Evolutionary conservation across 2,797 vertebrate species (phyloP).

Genomic region (Crypturellus tataupa): DNA sequence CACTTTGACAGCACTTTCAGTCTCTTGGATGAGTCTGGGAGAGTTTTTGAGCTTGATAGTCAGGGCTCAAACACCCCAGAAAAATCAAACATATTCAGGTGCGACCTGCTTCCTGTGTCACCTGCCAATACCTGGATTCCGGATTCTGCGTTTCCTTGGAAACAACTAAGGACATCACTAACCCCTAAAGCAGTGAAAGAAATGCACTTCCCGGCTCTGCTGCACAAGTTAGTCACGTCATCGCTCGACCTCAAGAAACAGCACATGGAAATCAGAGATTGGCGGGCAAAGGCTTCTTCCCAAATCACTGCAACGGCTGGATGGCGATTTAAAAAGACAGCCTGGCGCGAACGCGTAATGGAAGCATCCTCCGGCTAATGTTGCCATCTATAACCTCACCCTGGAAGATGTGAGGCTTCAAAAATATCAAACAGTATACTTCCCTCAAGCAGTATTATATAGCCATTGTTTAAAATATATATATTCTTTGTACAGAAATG

Average conservation of each 20-base stretch:
- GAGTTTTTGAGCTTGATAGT: fast-evolving
- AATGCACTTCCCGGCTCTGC: neutral
- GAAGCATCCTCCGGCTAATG: neutral
- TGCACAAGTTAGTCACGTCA: neutral
- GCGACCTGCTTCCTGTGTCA: neutral
- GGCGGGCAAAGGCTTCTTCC: neutral
- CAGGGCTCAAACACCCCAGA: neutral
- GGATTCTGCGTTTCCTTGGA: neutral
- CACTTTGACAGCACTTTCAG: neutral
- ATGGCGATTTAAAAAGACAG: neutral
- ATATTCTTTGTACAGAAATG: neutral
- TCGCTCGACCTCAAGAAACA: neutral
- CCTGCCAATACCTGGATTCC: neutral
- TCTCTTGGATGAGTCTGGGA: fast-evolving
- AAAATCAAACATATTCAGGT: too few relatives aligned
- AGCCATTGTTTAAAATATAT: too few relatives aligned
- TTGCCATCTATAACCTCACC: neutral
- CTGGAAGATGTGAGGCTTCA: neutral
- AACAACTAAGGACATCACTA: neutral
- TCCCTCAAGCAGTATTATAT: neutral
- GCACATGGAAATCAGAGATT: neutral
- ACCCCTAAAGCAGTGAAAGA: neutral
- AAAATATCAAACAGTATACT: neutral
- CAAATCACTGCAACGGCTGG: neutral
- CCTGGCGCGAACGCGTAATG: neutral